Percentiles rank a stretch among this genome's conserved stretches.
Conservation (phyloP, 2,797 vertebrate species). For the Coccyzus lansbergi region DNA sequence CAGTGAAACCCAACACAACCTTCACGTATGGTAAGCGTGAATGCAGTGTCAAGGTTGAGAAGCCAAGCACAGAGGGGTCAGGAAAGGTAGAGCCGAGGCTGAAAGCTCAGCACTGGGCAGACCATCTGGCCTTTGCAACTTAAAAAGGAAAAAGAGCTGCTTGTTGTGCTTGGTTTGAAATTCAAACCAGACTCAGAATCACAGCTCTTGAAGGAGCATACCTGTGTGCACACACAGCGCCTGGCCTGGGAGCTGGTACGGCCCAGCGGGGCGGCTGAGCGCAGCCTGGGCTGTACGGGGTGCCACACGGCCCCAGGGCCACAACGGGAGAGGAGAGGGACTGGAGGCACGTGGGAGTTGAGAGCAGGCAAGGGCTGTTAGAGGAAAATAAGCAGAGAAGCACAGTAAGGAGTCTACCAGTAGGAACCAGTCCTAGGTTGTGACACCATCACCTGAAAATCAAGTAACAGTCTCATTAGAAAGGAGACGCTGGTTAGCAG, state of each 20-base stretch:
- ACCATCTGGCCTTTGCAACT: background rate
- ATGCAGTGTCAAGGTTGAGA: background rate
- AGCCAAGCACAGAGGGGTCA: background rate
- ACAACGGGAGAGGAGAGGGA: rapidly evolving
- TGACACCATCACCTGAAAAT: background rate
- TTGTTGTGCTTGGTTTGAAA: background rate
- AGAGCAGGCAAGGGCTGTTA: background rate
- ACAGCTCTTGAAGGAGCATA: background rate
- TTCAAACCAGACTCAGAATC: background rate
- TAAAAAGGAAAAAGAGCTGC: background rate
- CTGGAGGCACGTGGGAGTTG: rapidly evolving
- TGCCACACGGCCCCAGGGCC: rapidly evolving
- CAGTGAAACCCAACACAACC: background rate
- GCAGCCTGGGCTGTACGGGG: background rate
- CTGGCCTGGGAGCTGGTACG: background rate
- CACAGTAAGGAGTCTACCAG: background rate
- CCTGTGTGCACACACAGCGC: background rate
- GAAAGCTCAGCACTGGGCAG: background rate
- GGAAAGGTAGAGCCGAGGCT: background rate
- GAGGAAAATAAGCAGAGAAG: background rate
- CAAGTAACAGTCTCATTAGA: background rate
- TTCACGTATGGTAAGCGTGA: rapidly evolving
- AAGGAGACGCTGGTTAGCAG: rapidly evolving
- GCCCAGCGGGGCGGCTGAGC: rapidly evolving
- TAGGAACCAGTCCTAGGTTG: background rate